phyloP scores from a whole-genome alignment of 2,113 vertebrate genomes.

The Ahaetulla prasina region DNA sequence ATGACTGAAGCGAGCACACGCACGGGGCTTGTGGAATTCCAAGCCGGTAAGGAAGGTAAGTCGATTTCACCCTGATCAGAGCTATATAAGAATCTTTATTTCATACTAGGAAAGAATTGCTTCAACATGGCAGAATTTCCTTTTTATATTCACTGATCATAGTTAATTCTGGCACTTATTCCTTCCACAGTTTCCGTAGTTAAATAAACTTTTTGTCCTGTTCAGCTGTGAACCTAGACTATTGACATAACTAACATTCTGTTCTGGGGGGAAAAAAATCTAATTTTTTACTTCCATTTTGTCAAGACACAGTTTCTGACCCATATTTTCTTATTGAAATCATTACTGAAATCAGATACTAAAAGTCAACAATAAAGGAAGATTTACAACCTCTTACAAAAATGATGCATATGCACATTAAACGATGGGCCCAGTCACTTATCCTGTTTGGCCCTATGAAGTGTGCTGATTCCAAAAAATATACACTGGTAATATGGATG shows the following conservation, averaged over 20 bases:
- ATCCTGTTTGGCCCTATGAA: not conserved
- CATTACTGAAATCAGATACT: not conserved
- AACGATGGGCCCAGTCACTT: not conserved
- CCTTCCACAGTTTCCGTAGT: not conserved
- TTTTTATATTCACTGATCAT: not conserved
- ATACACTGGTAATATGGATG: not conserved
- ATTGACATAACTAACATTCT: not conserved
- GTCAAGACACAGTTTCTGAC: not conserved
- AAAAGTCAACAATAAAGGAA: not conserved
- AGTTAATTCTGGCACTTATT: not conserved
- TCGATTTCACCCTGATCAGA: too few species aligned
- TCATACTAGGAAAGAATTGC: not conserved
- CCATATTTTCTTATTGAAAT: not conserved
- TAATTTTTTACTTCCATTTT: not conserved
- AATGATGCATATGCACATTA: not conserved
- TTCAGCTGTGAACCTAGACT: not conserved
- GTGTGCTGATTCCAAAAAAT: not conserved
- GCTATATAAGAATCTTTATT: not conserved
- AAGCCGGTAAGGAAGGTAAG: too few species aligned
- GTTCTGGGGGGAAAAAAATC: not conserved
- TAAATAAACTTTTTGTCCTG: not conserved
- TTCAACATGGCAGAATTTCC: not conserved
- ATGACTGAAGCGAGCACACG: too few species aligned
- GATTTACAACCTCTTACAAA: not conserved
- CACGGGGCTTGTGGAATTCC: too few species aligned